phyloP scores from a whole-genome alignment of 2,113 vertebrate species.

The Leuciscus idus region DNA sequence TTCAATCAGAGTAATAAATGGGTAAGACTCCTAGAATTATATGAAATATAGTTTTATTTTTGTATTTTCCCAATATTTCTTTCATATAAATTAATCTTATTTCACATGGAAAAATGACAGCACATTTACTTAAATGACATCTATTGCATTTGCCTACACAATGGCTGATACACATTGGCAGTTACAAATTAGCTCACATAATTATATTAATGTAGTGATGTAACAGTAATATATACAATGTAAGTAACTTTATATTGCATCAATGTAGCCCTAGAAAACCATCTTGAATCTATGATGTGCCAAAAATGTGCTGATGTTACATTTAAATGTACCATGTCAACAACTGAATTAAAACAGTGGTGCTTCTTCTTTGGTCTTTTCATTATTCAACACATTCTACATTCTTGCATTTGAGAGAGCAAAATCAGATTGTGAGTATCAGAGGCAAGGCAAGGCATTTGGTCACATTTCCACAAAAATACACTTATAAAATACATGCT shows the following conservation, averaged over 20 bases:
- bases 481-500: not conserved
- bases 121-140: constrained; percentile 17
- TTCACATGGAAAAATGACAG: not conserved
- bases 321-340: constrained; percentile 45
- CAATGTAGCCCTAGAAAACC: constrained; percentile 8
- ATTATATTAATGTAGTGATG: constrained; percentile 38
- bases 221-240: constrained; percentile 37
- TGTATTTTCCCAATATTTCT: constrained; percentile 45
- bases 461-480: not conserved
- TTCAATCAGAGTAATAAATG: constrained; percentile 1
- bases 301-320: constrained; percentile 43
- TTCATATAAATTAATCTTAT: not conserved
- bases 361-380: constrained; percentile 24
- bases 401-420: not conserved
- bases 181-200: not conserved
- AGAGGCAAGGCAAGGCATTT: not conserved
- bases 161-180: not conserved
- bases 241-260: constrained; percentile 40
- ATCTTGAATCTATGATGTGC: constrained; percentile 37
- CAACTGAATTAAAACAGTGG: constrained; percentile 46
- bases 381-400: not conserved
- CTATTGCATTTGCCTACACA: not conserved
- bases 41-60: constrained; percentile 41
- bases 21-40: constrained; percentile 13
- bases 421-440: too few relatives aligned